Percentiles rank a stretch among this genome's conserved stretches.
These are phyloP conservation scores for Pyralis farinalis DNA, from an alignment of 2,888 invertebrate species.

Conservation along the genomic window DNA sequence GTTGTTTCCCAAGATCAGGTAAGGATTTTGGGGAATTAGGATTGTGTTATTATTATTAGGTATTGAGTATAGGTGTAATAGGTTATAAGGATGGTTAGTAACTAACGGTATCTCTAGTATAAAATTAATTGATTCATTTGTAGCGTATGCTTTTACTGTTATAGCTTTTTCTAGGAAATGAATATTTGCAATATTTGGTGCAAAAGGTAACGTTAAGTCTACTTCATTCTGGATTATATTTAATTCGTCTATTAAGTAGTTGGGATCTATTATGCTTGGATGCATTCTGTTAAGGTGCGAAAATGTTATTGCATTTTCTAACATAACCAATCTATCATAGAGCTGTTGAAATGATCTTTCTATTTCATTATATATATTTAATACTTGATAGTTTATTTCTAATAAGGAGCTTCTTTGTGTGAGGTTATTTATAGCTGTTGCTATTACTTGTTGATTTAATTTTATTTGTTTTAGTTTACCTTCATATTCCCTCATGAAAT, in stretches of 20 bases:
- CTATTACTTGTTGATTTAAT: not conserved
- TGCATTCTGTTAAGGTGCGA: constrained; percentile 3
- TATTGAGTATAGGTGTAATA: constrained; percentile 24
- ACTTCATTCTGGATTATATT: not conserved
- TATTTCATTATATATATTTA: not conserved
- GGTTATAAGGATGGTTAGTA: constrained; percentile 17
- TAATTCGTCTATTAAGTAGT: not conserved
- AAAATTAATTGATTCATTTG: constrained; percentile 20
- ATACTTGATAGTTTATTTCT: not conserved
- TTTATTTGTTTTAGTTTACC: not conserved
- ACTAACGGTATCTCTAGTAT: constrained; percentile 24
- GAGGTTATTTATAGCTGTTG: not conserved
- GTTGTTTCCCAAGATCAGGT: constrained; percentile 26
- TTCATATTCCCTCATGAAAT: constrained; percentile 5
- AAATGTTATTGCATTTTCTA: constrained; percentile 7
- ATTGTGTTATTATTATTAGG: constrained; percentile 20
- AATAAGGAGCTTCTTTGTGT: not conserved
- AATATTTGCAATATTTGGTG: not conserved
- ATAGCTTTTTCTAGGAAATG: constrained; percentile 3
- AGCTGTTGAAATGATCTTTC: constrained; percentile 12
- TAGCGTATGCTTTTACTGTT: constrained; percentile 18
- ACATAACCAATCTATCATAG: constrained; percentile 12
- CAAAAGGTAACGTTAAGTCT: not conserved
- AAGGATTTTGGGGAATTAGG: constrained; percentile 23
- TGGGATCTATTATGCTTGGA: constrained; percentile 10